Evolutionary conservation across 30 jellyfish, hydroid and myxozoan genomes (phyloP).

Genomic region (Aurelia sp.): DNA sequence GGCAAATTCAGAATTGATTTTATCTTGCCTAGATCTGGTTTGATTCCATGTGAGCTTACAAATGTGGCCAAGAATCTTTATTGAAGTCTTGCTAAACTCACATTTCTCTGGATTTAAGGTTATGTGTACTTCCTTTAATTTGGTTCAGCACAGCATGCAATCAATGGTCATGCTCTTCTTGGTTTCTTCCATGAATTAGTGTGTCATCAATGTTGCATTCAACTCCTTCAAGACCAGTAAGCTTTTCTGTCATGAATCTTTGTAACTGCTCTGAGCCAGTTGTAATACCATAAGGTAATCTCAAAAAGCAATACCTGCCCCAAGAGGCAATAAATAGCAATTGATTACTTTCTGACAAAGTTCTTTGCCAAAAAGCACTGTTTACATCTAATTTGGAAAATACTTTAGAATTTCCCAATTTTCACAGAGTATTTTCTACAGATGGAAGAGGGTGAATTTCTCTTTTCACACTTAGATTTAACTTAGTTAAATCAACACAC

Average conservation of each 20-base stretch:
- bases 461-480: conserved; percentile 42
- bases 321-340: conserved; percentile 20
- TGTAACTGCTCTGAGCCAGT: conserved; percentile 47
- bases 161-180: conserved; percentile 56
- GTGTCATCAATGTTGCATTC: neutral
- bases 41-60: conserved; percentile 45
- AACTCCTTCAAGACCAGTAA: conserved; percentile 51
- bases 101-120: conserved; percentile 67
- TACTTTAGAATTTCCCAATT: conserved; percentile 9
- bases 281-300: conserved; percentile 67
- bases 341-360: conserved; percentile 44
- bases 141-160: conserved; percentile 43
- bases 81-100: conserved; percentile 21
- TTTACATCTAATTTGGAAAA: conserved; percentile 74
- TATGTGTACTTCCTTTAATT: conserved; percentile 45
- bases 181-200: conserved; percentile 45
- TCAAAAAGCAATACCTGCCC: conserved; percentile 63
- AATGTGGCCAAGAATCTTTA: conserved; percentile 48
- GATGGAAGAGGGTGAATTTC: conserved; percentile 64
- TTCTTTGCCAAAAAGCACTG: conserved; percentile 77
- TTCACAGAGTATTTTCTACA: conserved; percentile 15
- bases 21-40: conserved; percentile 44
- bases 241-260: too few species aligned
- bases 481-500: conserved; percentile 71
- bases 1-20: conserved; percentile 42